A percentile compares a stretch with the other conserved stretches of the same genome.
Evolutionary conservation across 2,797 vertebrate species (phyloP).

Genomic region (Rhincodon typus): DNA sequence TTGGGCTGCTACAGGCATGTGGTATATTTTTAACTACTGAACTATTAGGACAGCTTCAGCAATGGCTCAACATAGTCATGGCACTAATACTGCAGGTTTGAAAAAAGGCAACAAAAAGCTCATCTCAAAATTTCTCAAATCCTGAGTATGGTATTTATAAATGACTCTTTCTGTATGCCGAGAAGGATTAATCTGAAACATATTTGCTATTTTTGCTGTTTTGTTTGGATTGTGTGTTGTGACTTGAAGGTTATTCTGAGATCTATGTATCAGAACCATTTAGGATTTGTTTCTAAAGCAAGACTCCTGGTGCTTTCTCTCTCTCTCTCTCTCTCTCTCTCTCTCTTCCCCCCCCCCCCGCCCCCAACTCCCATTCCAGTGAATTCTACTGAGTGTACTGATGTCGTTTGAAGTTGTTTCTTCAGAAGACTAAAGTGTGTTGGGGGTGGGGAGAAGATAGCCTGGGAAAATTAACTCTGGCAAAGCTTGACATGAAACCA

Average conservation of each 20-base stretch:
- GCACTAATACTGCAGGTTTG: not conserved
- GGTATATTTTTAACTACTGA: conserved; percentile 15
- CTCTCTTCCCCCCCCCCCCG: fast-evolving
- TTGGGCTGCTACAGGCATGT: not conserved
- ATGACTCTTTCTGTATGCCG: not conserved
- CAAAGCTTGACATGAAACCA: not conserved
- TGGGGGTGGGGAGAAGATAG: not conserved
- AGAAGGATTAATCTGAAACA: not conserved
- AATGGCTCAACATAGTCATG: not conserved
- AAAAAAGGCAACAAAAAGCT: not conserved
- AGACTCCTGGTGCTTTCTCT: not conserved
- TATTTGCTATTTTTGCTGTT: not conserved
- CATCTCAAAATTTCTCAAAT: not conserved
- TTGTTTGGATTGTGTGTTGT: not conserved
- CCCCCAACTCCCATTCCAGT: not conserved
- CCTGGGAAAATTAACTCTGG: not conserved
- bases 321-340: no score
- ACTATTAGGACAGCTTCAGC: not conserved
- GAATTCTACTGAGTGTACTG: not conserved
- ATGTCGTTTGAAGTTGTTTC: conserved; percentile 11
- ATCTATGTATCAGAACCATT: not conserved
- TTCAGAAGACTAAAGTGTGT: not conserved
- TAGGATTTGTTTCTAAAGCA: not conserved
- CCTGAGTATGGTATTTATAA: not conserved
- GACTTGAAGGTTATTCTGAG: not conserved